phyloP scores from a whole-genome alignment of 2,888 invertebrate species.

The Euplexia lucipara region DNA sequence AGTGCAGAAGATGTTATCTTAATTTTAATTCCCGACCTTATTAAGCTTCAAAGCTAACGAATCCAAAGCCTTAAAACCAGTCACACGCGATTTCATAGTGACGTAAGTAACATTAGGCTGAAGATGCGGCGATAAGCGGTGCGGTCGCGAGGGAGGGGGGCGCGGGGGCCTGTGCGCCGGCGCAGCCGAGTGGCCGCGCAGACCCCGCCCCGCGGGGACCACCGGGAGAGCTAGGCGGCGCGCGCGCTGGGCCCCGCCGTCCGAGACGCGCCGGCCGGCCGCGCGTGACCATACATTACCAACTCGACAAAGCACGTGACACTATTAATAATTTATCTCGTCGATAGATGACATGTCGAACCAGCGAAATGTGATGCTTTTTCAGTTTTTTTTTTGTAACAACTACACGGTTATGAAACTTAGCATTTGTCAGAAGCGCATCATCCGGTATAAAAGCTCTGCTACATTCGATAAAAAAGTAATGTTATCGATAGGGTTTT shows the following conservation, averaged over 20 bases:
- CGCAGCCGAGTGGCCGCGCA: slow-evolving; percentile 86
- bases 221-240: slow-evolving; percentile 91
- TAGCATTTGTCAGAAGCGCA: slow-evolving; percentile 36
- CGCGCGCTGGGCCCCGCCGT: slow-evolving; percentile 72
- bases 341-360: slow-evolving; percentile 69
- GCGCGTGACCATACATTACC: slow-evolving; percentile 73
- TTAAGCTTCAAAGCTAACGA: slow-evolving; percentile 68
- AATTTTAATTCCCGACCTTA: slow-evolving; percentile 64
- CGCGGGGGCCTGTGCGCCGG: slow-evolving; percentile 77
- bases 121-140: slow-evolving; percentile 88
- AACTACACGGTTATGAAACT: slow-evolving; percentile 41
- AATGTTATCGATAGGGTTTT: slow-evolving; percentile 45
- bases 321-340: slow-evolving; percentile 76
- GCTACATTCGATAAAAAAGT: slow-evolving; percentile 34
- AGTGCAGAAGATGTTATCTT: slow-evolving; percentile 51
- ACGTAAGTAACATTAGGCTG: slow-evolving; percentile 86
- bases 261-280: slow-evolving; percentile 56
- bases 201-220: slow-evolving; percentile 90
- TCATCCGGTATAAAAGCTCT: slow-evolving; percentile 48
- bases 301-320: slow-evolving; percentile 80
- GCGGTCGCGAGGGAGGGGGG: slow-evolving; percentile 73
- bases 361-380: slow-evolving; percentile 61
- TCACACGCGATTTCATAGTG: slow-evolving; percentile 78
- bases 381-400: slow-evolving; percentile 43
- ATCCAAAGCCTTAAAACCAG: slow-evolving; percentile 70